Conservation (phyloP, 1,140 invertebrate species). For the Formica exsecta region DNA sequence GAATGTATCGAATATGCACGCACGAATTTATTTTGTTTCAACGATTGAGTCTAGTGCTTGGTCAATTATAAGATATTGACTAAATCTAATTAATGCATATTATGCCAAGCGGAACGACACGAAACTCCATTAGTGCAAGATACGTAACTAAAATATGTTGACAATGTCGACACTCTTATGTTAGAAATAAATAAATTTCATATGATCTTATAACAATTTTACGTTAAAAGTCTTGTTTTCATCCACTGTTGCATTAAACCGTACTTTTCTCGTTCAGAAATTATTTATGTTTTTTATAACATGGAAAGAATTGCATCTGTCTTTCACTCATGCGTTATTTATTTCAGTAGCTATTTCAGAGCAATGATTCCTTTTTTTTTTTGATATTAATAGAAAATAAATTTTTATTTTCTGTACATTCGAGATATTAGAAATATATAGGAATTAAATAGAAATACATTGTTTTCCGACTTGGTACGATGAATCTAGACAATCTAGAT, state of each 20-base stretch:
- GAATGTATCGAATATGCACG: slow-evolving; percentile 11
- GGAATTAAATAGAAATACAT: no score
- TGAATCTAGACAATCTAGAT: not conserved
- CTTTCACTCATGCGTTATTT: not conserved
- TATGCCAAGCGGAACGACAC: not conserved
- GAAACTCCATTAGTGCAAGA: not conserved
- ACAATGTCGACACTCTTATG: slow-evolving; percentile 2
- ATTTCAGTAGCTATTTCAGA: not conserved
- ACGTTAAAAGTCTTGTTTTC: slow-evolving; percentile 23
- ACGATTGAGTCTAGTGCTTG: not conserved
- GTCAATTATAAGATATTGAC: not conserved
- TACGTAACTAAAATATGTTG: not conserved
- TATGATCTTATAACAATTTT: slow-evolving; percentile 19
- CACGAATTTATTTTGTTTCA: slow-evolving; percentile 19
- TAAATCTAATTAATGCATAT: slow-evolving; percentile 54
- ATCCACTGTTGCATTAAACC: not conserved
- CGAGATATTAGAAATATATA: not conserved
- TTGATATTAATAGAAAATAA: not conserved
- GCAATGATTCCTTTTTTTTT: not conserved
- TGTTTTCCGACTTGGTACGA: not conserved
- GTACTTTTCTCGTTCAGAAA: not conserved
- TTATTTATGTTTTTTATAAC: slow-evolving; percentile 1
- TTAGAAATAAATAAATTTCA: not conserved
- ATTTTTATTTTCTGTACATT: not conserved
- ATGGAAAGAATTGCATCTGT: not conserved